These are phyloP conservation scores for Chanos chanos DNA, from an alignment of 2,797 vertebrate species.

Conservation along the genomic window DNA sequence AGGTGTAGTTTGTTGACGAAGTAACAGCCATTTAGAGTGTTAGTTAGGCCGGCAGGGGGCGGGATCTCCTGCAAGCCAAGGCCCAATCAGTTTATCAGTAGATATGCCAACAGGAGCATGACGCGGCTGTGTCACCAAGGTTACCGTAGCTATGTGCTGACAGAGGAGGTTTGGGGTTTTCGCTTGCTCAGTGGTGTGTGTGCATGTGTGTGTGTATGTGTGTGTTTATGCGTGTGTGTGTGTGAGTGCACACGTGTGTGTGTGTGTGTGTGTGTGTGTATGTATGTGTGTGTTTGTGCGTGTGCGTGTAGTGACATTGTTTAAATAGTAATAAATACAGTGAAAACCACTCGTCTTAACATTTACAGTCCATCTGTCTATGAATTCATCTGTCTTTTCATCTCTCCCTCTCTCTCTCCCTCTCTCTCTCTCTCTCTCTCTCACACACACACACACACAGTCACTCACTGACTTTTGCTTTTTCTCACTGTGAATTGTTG, in stretches of 20 bases:
- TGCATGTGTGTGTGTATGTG: neutral
- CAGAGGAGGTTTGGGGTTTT: neutral
- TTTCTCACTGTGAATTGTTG: neutral
- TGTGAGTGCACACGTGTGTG: neutral
- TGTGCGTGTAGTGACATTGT: neutral
- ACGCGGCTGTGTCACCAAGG: conserved; percentile 1
- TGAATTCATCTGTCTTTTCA: neutral
- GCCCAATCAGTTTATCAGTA: too few relatives aligned
- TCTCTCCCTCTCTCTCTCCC: neutral
- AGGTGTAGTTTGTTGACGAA: too few relatives aligned
- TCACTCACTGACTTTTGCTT: neutral
- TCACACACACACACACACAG: neutral
- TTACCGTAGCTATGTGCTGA: conserved; percentile 5
- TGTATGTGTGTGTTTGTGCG: too few relatives aligned
- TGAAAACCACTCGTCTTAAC: neutral
- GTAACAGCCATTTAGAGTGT: too few relatives aligned
- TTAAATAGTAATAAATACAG: neutral
- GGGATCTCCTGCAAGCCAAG: too few relatives aligned
- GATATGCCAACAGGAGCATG: too few relatives aligned
- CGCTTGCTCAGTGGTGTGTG: neutral
- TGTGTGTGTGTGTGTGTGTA: neutral
- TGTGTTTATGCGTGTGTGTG: neutral
- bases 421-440: too few relatives aligned
- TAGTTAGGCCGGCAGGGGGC: too few relatives aligned
- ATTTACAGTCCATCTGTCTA: neutral